These are phyloP conservation scores for Scaptomyza hsui DNA, from an alignment of 1,140 invertebrate species.

Conservation along the genomic window DNA sequence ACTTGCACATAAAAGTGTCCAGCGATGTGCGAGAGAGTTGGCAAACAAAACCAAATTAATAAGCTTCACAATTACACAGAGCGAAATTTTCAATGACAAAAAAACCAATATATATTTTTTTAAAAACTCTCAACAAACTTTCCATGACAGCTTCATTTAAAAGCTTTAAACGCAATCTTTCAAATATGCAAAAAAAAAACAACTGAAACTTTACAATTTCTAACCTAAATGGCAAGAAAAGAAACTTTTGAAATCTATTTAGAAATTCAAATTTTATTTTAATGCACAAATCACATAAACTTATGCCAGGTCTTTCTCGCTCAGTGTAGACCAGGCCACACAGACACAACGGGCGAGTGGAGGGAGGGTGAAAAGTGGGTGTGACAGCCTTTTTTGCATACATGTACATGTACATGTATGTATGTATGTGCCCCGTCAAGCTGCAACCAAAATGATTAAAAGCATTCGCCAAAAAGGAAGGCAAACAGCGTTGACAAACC, in stretches of 20 bases:
- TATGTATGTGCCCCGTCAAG: conserved; percentile 32
- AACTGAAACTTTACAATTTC: not conserved
- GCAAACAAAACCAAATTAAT: conserved; percentile 72
- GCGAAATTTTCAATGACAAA: not conserved
- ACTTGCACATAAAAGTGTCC: conserved; percentile 42
- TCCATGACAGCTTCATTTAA: not conserved
- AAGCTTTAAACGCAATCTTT: not conserved
- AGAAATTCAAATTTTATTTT: conserved; percentile 14
- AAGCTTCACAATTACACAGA: conserved; percentile 27
- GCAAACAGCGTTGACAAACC: conserved; percentile 39
- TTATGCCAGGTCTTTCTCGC: not conserved
- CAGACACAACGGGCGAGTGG: conserved; percentile 1
- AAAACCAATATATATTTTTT: too few relatives aligned
- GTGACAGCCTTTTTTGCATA: conserved; percentile 37
- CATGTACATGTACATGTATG: too few relatives aligned
- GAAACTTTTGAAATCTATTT: conserved; percentile 4
- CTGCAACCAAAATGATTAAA: conserved; percentile 78
- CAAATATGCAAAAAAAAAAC: conserved; percentile 2
- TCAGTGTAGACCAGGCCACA: conserved; percentile 25
- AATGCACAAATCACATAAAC: conserved; percentile 11
- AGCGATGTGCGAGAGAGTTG: conserved; percentile 11
- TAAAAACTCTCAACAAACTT: not conserved
- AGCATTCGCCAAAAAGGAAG: conserved; percentile 52
- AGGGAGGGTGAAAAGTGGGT: not conserved
- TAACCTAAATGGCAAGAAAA: not conserved